These are phyloP conservation scores for Epizoanthus fatuus DNA, from an alignment of 92 coral and sea anemone species.

Conservation along the genomic window DNA sequence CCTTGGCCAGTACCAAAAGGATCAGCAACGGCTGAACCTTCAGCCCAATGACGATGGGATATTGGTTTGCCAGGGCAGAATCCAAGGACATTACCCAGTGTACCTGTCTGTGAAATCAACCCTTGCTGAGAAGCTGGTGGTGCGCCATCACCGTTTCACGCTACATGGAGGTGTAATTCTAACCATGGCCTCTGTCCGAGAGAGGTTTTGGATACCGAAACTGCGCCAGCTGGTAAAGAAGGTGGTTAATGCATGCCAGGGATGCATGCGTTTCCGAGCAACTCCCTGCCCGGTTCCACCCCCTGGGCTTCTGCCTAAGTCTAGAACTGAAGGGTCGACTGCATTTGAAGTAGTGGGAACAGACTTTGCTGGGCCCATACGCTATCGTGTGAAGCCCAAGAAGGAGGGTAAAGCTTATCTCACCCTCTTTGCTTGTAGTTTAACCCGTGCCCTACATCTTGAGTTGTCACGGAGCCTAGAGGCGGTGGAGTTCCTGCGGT, in stretches of 20 bases:
- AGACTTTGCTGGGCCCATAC: constrained; percentile 15
- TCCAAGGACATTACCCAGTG: background rate
- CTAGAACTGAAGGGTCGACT: background rate
- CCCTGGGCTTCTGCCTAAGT: background rate
- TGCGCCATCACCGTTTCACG: too few relatives aligned
- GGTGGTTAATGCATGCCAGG: background rate
- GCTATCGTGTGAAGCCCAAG: background rate
- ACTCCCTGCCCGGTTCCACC: background rate
- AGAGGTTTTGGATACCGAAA: background rate
- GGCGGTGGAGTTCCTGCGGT: background rate
- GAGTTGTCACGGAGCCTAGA: constrained; percentile 5
- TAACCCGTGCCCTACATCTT: constrained; percentile 9
- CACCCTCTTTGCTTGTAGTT: constrained; percentile 17
- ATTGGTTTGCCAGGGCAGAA: background rate
- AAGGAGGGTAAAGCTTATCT: constrained; percentile 18
- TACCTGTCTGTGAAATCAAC: too few relatives aligned
- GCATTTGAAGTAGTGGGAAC: constrained; percentile 12
- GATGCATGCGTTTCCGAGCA: constrained; percentile 15
- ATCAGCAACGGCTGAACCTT: background rate
- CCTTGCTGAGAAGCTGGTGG: too few relatives aligned
- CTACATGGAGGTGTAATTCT: too few relatives aligned
- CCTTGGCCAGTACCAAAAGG: background rate
- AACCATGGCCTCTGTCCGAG: too few relatives aligned
- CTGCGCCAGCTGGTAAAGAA: constrained; percentile 12
- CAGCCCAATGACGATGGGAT: too few relatives aligned